Conservation (phyloP, 2,888 invertebrate genomes). For the Gibbula magus region DNA sequence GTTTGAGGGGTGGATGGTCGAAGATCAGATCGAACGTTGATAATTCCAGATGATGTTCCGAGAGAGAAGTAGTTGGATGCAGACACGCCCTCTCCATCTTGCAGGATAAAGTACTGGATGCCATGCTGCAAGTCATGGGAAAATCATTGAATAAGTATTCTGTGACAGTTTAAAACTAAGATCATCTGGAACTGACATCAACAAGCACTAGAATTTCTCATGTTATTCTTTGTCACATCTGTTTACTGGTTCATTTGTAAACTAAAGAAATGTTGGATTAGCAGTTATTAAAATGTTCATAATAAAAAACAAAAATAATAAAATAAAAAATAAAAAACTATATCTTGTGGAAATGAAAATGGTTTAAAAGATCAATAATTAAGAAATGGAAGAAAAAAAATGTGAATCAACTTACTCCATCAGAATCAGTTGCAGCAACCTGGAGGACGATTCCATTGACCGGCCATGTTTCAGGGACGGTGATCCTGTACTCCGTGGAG, state of each 20-base stretch:
- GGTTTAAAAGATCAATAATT: neutral
- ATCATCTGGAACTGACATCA: neutral
- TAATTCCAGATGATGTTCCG: constrained; percentile 28
- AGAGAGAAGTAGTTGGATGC: constrained; percentile 42
- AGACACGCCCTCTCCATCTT: constrained; percentile 23
- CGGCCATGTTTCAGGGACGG: constrained; percentile 45
- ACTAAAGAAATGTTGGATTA: neutral
- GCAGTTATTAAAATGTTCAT: neutral
- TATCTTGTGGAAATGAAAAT: neutral
- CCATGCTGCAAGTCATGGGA: constrained; percentile 31
- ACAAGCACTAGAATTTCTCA: too few species aligned
- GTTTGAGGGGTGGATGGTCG: constrained; percentile 15
- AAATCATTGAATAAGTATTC: neutral
- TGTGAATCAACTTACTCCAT: constrained; percentile 50
- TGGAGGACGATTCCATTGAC: constrained; percentile 40
- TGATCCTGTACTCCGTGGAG: constrained; percentile 30
- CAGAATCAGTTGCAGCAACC: constrained; percentile 55
- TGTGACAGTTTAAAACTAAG: neutral
- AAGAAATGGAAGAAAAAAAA: neutral
- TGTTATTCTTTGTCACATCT: too few species aligned
- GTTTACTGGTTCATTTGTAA: too few species aligned
- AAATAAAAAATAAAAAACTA: neutral
- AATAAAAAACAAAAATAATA: neutral
- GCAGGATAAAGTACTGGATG: constrained; percentile 37
- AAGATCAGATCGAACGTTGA: constrained; percentile 30